Evolutionary conservation across 2,113 vertebrate genomes (phyloP), one percentile per base, ranked within the genome.

Genomic region (Hypocryptadius cinnamomeus): DNA sequence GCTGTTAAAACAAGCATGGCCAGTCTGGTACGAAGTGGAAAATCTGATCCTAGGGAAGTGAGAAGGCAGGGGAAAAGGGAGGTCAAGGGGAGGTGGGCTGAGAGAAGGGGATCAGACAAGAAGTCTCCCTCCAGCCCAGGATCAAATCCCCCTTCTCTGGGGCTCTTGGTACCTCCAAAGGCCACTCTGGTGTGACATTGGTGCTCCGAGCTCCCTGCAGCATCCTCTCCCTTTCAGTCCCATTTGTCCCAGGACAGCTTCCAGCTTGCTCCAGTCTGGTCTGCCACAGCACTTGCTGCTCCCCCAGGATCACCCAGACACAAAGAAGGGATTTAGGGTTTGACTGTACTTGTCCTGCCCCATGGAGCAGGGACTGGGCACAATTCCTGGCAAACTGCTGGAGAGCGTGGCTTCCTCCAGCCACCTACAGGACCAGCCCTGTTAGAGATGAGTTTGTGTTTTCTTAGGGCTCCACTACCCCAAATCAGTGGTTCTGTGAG

Each of bases 1-100:
- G 91, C 95, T 95, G 95, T 94, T 96, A 95, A 96, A 96, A 96
- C 96, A 96, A 96, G 91, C 89, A 40, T 96, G 90, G 93, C 90
- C 82, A 42, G 94, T 91, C 94, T 92, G 95, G 87, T 95, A 94
- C 85, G 92, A 92, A 95, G 93, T 81, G 95, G 93, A 94, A 96
- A 95, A 95, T 94, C 77, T 93, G 95, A 96, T 95, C 95, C 92
- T 16, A 47, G 79, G 79, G 87, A 91, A 94, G 81, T 2, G 8
- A 85, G 45, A 60, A 61, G 78, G 65, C 91, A 74, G 72, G 91
- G 86, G 72, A 72, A 92, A 77, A 86, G 68, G 76, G 87, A 96
- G 96, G 94, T 95, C 93, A 96, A 9, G 79, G 48, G 72, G 93
- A 95, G 96, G 91, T 90, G 76, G 89, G 81, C 50, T 89, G 59